These are phyloP conservation scores for Haliclona indistincta DNA, from an alignment of 37 sponge, comb jelly and placozoan genomes.

Conservation along the genomic window DNA sequence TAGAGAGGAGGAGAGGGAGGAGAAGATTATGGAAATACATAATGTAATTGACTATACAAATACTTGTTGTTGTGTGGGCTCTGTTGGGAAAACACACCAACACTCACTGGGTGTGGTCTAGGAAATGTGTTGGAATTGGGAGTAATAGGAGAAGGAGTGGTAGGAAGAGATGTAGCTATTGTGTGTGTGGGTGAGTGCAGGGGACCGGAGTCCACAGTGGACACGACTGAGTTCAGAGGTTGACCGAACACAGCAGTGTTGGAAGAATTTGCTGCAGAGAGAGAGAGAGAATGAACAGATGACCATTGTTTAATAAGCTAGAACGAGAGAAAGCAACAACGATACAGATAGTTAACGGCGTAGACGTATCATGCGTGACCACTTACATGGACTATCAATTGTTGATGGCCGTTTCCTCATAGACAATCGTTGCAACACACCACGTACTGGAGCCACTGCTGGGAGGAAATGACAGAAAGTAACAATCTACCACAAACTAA, in stretches of 20 bases:
- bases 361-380: no score
- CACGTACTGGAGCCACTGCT: not conserved
- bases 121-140: not conserved
- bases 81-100: not conserved
- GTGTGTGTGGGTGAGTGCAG: not conserved
- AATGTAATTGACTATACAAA: not conserved
- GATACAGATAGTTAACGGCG: no score
- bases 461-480: not conserved
- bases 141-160: not conserved
- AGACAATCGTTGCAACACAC: not conserved
- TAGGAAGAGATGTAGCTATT: not conserved
- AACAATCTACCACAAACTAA: not conserved
- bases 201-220: constrained; percentile 2
- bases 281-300: constrained; percentile 2
- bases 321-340: no score
- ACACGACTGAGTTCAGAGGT: constrained; percentile 28
- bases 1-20: constrained; percentile 29
- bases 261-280: not conserved
- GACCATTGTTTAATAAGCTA: no score
- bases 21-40: not conserved
- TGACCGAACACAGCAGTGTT: constrained; percentile 57
- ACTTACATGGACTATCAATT: no score
- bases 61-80: not conserved
- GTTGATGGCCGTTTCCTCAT: no score
- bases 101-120: not conserved